Evolutionary conservation across 2,888 invertebrate genomes (phyloP).

Genomic region (Nebria salina): DNA sequence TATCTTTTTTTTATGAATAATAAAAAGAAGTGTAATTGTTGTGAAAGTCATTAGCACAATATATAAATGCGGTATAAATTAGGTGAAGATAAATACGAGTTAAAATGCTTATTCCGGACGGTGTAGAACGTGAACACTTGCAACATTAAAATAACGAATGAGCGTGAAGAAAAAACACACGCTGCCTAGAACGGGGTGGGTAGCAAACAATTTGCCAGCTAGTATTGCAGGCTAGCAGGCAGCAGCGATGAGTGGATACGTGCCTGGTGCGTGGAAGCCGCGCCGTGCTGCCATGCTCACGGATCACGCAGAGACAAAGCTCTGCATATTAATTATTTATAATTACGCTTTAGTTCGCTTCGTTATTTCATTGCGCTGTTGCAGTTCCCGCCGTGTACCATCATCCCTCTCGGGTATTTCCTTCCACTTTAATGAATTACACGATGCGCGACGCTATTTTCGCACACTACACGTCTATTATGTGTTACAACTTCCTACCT

Average conservation of each 20-base stretch:
- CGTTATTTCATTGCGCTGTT: constrained; percentile 37
- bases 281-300: constrained; percentile 8
- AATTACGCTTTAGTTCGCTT: constrained; percentile 46
- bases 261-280: constrained; percentile 21
- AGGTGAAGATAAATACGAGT: constrained; percentile 1
- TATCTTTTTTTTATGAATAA: background rate
- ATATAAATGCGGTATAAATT: background rate
- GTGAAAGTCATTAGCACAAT: constrained; percentile 1
- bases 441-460: constrained; percentile 35
- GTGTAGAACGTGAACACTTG: constrained; percentile 24
- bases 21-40: constrained; percentile 1
- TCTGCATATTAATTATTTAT: constrained; percentile 46
- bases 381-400: constrained; percentile 8
- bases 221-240: background rate
- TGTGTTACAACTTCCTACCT: constrained; percentile 14
- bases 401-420: constrained; percentile 31
- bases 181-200: constrained; percentile 12
- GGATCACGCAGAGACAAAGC: constrained; percentile 45
- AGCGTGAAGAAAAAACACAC: constrained; percentile 9
- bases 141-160: constrained; percentile 44
- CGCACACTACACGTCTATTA: constrained; percentile 22
- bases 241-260: constrained; percentile 22
- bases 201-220: constrained; percentile 38
- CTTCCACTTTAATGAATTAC: constrained; percentile 41
- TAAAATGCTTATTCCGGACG: background rate